Evolutionary conservation across 2,888 invertebrate genomes (phyloP).

Genomic region (Chironomus tentans): DNA sequence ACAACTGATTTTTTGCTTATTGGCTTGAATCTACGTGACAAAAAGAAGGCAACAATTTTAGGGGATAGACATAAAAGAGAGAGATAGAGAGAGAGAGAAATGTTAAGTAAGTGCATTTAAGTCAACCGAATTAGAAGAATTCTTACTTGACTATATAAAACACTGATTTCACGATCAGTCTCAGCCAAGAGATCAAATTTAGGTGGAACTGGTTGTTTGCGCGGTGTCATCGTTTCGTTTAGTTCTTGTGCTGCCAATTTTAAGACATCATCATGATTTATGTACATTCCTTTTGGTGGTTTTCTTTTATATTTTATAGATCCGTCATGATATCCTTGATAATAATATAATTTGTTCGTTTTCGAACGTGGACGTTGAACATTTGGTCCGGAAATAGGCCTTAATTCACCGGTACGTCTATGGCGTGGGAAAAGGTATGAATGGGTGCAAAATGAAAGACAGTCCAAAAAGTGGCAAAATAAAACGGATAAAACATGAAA

Average conservation of each 20-base stretch:
- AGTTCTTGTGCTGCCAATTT: slow-evolving; percentile 68
- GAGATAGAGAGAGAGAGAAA: slow-evolving; percentile 31
- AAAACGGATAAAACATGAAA: slow-evolving; percentile 28
- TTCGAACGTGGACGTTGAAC: slow-evolving; percentile 31
- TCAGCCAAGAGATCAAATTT: slow-evolving; percentile 77
- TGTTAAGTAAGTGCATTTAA: not conserved
- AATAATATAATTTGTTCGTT: slow-evolving; percentile 35
- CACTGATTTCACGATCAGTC: slow-evolving; percentile 88
- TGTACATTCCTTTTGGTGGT: slow-evolving; percentile 93
- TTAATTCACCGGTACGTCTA: slow-evolving; percentile 71
- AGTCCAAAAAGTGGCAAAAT: not conserved
- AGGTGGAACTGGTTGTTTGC: slow-evolving; percentile 45
- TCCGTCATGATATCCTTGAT: slow-evolving; percentile 32
- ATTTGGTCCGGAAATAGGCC: slow-evolving; percentile 67
- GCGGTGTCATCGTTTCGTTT: slow-evolving; percentile 39
- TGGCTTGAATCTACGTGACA: slow-evolving; percentile 71
- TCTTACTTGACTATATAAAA: slow-evolving; percentile 93
- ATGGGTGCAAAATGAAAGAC: not conserved
- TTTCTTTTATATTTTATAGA: slow-evolving; percentile 61
- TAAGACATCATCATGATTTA: slow-evolving; percentile 93
- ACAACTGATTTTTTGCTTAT: slow-evolving; percentile 84
- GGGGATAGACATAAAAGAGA: slow-evolving; percentile 32
- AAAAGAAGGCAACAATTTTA: slow-evolving; percentile 28
- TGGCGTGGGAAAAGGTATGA: no score
- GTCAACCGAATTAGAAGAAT: not conserved